Evolutionary conservation across 2,888 invertebrate species (phyloP), one percentile per base, ranked within the genome.

Genomic region (Ophioninae sp.): DNA sequence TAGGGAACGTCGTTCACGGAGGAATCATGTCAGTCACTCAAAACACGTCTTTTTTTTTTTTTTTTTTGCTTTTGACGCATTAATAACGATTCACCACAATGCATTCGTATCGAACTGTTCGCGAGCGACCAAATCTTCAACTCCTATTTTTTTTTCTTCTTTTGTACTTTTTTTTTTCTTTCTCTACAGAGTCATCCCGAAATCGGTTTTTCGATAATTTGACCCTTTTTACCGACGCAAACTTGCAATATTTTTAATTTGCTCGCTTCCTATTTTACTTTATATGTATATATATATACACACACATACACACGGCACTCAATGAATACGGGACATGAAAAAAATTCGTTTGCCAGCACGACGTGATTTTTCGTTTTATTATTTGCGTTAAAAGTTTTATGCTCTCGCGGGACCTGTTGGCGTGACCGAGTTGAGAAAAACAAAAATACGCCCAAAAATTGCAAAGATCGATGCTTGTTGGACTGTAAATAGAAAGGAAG

Each of bases 1-100:
- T 86, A 86, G 75, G 84, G 81, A 85, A 78, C 81, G 81, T 84
- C 71, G 61, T 78, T 81, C 78, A 75, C 41, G 17, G 71, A 81
- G 79, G 73, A 83, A 80, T 74, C 83, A 83, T 77, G 67, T 84
- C 79, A 81, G 78, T 75, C 78, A 73, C 77, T 69, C 78, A 65
- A 75, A 71, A 78, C 83, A 84, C 81, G 74, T 63, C 71, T n/a
- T n/a, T n/a, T n/a, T n/a, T n/a, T n/a, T 75, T 65, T 79, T 69
- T n/a, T 61, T 78, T 22, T 72, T 76, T 44, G 67, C 51, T 75
- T 51, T 64, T 51, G 68, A 73, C 73, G 81, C 80, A 73, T 86
- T 84, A 79, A 74, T 79, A 82, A 73, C 69, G 72, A 65, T 79
- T 72, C 74, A 72, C 64, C 68, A 75, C 64, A 74, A 81, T 67